Evolutionary conservation across 1,140 invertebrate genomes (phyloP).

Genomic region (Penaeus japonicus): DNA sequence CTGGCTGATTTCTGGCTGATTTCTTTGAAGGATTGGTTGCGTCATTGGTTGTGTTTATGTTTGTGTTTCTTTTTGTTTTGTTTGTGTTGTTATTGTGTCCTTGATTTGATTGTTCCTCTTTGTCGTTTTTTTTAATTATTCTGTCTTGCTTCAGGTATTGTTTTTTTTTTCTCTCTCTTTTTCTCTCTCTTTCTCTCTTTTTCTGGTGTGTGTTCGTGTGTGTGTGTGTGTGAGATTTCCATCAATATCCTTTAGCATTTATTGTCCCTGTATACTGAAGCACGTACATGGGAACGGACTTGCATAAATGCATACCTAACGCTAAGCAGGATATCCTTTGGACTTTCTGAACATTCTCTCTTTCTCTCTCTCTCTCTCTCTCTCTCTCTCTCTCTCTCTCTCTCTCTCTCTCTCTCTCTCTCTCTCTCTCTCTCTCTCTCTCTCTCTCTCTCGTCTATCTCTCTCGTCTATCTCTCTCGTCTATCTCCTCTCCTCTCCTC

Average conservation of each 20-base stretch:
- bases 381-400: slow-evolving; percentile 16
- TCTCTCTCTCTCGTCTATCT: not conserved
- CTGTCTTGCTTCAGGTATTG: not conserved
- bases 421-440: not conserved
- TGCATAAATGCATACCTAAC: too few species aligned
- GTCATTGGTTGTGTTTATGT: too few species aligned
- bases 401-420: not conserved
- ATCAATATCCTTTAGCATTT: too few species aligned
- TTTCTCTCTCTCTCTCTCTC: slow-evolving; percentile 21
- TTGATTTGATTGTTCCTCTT: not conserved
- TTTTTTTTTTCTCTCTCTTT: not conserved
- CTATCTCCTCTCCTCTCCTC: not conserved
- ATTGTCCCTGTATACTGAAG: too few species aligned
- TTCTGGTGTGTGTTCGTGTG: not conserved
- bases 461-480: not conserved
- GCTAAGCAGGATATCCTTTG: not conserved
- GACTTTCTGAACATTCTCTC: not conserved
- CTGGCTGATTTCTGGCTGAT: too few species aligned
- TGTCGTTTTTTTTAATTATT: too few species aligned
- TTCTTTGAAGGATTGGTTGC: too few species aligned
- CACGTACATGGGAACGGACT: too few species aligned
- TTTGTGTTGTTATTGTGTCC: not conserved
- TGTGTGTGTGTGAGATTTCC: not conserved
- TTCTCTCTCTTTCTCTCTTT: not conserved
- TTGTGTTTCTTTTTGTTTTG: too few species aligned